These are phyloP conservation scores for Ophion obscuratus DNA, from an alignment of 2,888 invertebrate genomes.

Conservation along the genomic window DNA sequence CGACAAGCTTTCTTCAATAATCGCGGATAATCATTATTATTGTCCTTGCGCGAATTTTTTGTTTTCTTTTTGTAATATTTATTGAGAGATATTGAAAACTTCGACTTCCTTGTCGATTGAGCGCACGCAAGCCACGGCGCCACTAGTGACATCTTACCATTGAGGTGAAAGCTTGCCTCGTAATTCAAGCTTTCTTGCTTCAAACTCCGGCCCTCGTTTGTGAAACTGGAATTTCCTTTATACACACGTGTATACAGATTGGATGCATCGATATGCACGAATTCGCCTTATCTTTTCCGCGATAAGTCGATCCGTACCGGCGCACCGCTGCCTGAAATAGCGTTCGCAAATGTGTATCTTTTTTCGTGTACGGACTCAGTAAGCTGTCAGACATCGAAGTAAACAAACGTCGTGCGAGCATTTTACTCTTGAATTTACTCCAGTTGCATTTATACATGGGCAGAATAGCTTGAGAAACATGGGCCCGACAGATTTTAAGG, in stretches of 20 bases:
- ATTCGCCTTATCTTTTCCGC: constrained; percentile 1
- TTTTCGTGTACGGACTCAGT: neutral
- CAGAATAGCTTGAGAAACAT: constrained; percentile 72
- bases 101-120: too few relatives aligned
- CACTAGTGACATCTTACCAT: too few relatives aligned
- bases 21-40: too few relatives aligned
- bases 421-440: neutral
- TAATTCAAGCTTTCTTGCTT: too few relatives aligned
- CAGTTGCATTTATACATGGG: neutral
- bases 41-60: too few relatives aligned
- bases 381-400: neutral
- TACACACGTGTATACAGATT: neutral
- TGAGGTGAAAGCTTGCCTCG: too few relatives aligned
- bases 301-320: constrained; percentile 6
- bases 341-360: neutral
- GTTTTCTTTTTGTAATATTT: too few relatives aligned
- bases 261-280: neutral
- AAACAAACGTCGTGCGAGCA: neutral
- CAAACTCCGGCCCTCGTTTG: too few relatives aligned
- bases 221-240: neutral
- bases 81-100: too few relatives aligned
- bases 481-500: constrained; percentile 83
- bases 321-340: constrained; percentile 11
- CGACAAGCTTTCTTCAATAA: too few relatives aligned
- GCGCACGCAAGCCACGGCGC: too few relatives aligned